Conservation (phyloP, 2,888 invertebrate species). For the Apoda limacodes region DNA sequence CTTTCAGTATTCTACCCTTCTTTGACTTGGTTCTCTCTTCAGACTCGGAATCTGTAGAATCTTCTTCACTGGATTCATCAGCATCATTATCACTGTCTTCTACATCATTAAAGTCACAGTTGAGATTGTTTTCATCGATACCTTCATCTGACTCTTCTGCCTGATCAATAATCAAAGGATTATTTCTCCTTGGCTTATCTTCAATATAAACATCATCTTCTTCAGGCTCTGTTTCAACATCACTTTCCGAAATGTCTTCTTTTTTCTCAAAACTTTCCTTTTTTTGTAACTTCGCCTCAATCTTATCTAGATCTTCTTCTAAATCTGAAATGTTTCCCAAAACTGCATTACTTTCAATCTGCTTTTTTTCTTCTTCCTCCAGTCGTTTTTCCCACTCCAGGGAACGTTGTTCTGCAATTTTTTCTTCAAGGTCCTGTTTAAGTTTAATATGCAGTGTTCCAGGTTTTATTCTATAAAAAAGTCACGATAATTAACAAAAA, state of each 20-base stretch:
- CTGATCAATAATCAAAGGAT: slow-evolving; percentile 25
- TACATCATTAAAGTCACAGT: slow-evolving; percentile 29
- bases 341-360: slow-evolving; percentile 43
- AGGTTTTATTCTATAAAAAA: slow-evolving; percentile 63
- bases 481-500: too few species aligned
- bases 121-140: slow-evolving; percentile 27
- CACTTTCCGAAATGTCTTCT: slow-evolving; percentile 51
- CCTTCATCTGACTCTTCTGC: slow-evolving; percentile 21
- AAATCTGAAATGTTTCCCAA: slow-evolving; percentile 40
- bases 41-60: slow-evolving; percentile 43
- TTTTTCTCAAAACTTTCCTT: slow-evolving; percentile 28
- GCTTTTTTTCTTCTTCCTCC: slow-evolving; percentile 56
- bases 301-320: slow-evolving; percentile 53
- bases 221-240: slow-evolving; percentile 62
- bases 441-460: slow-evolving; percentile 79
- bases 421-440: slow-evolving; percentile 75
- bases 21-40: slow-evolving; percentile 29
- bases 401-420: slow-evolving; percentile 78
- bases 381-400: slow-evolving; percentile 77
- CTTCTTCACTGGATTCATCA: slow-evolving; percentile 33
- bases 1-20: slow-evolving; percentile 56
- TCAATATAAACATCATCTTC: slow-evolving; percentile 29
- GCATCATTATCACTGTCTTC: slow-evolving; percentile 32
- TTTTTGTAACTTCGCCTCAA: slow-evolving; percentile 44
- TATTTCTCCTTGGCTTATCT: slow-evolving; percentile 43